Base-by-base conservation (phyloP, 2,113 vertebrate genomes). In the Microcebus murinus region DNA sequence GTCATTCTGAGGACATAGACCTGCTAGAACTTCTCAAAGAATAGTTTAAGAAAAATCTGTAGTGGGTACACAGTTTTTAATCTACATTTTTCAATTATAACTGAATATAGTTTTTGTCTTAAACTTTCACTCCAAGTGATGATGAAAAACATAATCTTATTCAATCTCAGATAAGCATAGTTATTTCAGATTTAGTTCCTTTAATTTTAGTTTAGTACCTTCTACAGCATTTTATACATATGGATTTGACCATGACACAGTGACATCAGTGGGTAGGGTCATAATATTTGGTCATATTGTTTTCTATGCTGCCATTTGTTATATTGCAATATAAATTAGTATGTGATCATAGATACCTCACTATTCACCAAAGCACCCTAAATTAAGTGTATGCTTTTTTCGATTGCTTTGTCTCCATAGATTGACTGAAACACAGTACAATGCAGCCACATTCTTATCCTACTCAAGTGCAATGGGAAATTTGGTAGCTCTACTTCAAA, bases 81-180 rank as follows among this genome's bases (percentile, higher is more conserved):
- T 67, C 55, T 23, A 29, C 23, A n/a, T 81, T 52, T 52, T 65
- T 8, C 34, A 36, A 85, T 8, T 29, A 52, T 61, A 79, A 71
- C 14, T 79, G 48, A 70, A 84, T 42, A 79, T 67, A 76, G 31
- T 15, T 81, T 48, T 68, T 27, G 52, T 81, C 71, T 96, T 42
- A 80, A 80, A 96, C 25, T 93, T 93, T 27, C 31, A 93, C 70
- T 93, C 68, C 23, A 90, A 82, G 59, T 71, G n/a, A 91, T 39
- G 42, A 25, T 11, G n/a, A 55, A 80, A 95, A 87, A 45, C 27
- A 63, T 84, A 52, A 87, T 67, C 23, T 83, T 73, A 79, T 29
- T 73, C 71, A 85, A n/a, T 31, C n/a, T 79, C 39, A 91, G 59
- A 59, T 31, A 36, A 95, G 63, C 55, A 20, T 10, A 36, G 5